Percentiles rank a stretch among this genome's conserved stretches.
Evolutionary conservation across 2,113 vertebrate genomes (phyloP).

Genomic region (Embiotoca jacksoni): DNA sequence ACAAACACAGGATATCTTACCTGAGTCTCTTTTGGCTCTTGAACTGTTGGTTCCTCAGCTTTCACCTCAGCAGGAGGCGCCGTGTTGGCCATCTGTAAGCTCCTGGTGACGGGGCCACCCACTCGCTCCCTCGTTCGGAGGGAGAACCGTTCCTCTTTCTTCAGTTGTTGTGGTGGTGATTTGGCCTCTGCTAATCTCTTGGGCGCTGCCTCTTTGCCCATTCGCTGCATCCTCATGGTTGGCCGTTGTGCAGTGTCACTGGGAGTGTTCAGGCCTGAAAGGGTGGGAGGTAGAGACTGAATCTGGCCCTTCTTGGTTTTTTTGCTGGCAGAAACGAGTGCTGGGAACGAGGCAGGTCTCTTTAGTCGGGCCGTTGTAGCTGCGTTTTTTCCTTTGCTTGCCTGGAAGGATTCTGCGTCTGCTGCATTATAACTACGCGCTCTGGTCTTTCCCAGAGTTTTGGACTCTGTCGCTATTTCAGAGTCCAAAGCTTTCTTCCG

Average conservation of each 20-base stretch:
- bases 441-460: constrained; percentile 90
- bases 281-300: constrained; percentile 84
- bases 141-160: constrained; percentile 90
- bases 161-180: constrained; percentile 69
- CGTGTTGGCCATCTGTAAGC: constrained; percentile 88
- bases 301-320: constrained; percentile 87
- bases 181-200: constrained; percentile 85
- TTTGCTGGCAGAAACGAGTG: constrained; percentile 81
- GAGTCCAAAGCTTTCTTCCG: constrained; percentile 87
- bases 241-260: constrained; percentile 66
- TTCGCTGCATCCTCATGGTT: constrained; percentile 86
- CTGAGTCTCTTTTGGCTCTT: constrained; percentile 88
- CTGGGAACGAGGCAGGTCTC: constrained; percentile 78
- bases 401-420: constrained; percentile 77
- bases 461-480: constrained; percentile 87
- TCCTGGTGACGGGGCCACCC: constrained; percentile 93
- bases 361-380: constrained; percentile 78
- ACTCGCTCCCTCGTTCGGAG: constrained; percentile 88
- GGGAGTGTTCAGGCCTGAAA: constrained; percentile 45
- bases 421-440: constrained; percentile 88
- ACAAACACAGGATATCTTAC: constrained; percentile 38
- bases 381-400: constrained; percentile 82
- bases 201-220: constrained; percentile 85
- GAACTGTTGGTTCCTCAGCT: constrained; percentile 83
- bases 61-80: constrained; percentile 85